phyloP scores from a whole-genome alignment of 2,888 invertebrate genomes.

The Thecocarcelia acutangulata region DNA sequence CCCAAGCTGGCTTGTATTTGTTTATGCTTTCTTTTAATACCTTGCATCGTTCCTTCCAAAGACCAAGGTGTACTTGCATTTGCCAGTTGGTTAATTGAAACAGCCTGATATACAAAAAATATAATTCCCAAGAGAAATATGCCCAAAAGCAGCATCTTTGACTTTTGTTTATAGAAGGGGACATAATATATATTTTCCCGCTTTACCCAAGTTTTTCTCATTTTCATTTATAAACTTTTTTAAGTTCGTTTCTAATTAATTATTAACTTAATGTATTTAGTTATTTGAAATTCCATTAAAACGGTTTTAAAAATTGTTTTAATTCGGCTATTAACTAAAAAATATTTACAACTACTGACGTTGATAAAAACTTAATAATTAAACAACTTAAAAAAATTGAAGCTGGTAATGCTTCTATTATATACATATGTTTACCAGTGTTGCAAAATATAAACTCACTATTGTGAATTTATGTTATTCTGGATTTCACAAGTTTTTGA shows the following conservation, averaged over 20 bases:
- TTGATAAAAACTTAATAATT: constrained; percentile 51
- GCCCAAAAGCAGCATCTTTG: constrained; percentile 80
- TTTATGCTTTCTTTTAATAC: constrained; percentile 70
- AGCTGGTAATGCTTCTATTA: constrained; percentile 1
- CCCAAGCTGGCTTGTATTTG: constrained; percentile 65
- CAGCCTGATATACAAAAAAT: constrained; percentile 80
- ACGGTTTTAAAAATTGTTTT: background rate
- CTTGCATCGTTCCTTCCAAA: constrained; percentile 74
- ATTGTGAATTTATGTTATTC: constrained; percentile 21
- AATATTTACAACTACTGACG: constrained; percentile 43
- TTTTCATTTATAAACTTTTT: constrained; percentile 53
- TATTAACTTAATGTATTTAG: background rate
- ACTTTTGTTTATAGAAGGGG: constrained; percentile 81
- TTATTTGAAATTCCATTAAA: constrained; percentile 11
- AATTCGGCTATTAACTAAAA: constrained; percentile 10
- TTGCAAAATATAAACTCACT: background rate
- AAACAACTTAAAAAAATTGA: background rate
- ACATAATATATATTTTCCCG: constrained; percentile 81
- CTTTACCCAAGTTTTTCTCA: constrained; percentile 81
- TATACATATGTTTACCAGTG: constrained; percentile 33
- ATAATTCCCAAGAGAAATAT: constrained; percentile 80
- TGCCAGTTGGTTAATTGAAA: constrained; percentile 81
- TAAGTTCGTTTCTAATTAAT: background rate
- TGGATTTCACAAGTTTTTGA: no score
- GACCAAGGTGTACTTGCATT: constrained; percentile 77